Conservation (phyloP, 2,797 vertebrate species). For the Pangasius macronema region DNA sequence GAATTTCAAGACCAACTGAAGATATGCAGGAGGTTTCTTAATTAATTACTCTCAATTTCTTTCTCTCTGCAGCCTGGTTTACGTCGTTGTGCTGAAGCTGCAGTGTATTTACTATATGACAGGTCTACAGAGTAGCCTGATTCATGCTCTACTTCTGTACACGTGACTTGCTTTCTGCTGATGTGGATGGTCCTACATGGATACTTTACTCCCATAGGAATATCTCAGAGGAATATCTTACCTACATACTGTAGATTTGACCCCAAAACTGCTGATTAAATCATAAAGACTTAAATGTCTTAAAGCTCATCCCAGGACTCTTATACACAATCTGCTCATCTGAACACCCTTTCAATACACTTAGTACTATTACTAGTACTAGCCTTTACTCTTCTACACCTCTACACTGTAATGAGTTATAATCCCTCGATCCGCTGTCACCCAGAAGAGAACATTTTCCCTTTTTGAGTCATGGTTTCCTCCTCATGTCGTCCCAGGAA, state of each 20-base stretch:
- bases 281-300: not conserved
- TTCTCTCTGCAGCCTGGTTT: not conserved
- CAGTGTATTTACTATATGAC: not conserved
- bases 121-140: not conserved
- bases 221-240: not conserved
- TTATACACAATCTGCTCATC: not conserved
- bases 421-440: not conserved
- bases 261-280: not conserved
- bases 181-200: not conserved
- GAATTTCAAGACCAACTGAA: not conserved
- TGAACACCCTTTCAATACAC: not conserved
- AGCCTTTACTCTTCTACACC: not conserved
- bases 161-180: not conserved
- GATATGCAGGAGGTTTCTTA: not conserved
- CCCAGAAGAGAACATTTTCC: not conserved
- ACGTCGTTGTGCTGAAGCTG: not conserved
- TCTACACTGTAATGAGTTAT: not conserved
- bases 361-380: not conserved
- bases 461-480: not conserved
- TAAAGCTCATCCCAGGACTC: not conserved
- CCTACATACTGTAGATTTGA: not conserved
- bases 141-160: not conserved
- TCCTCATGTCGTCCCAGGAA: not conserved
- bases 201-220: not conserved
- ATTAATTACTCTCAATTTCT: not conserved